Evolutionary conservation across 2,113 vertebrate genomes (phyloP), one percentile per base, ranked within the genome.

Genomic region (Melospiza georgiana): DNA sequence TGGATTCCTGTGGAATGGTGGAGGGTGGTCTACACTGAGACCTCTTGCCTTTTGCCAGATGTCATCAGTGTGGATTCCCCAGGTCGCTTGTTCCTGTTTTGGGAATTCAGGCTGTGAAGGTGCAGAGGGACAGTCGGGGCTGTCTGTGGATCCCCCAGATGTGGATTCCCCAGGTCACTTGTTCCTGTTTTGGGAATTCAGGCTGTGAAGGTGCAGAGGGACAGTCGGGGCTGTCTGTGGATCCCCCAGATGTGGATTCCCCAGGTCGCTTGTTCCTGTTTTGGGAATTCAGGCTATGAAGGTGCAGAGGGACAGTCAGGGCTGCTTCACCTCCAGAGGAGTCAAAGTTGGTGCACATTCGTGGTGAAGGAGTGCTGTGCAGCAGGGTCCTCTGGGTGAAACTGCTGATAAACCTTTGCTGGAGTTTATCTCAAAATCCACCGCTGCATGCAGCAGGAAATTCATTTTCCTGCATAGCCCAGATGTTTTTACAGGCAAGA

Each of bases 1-100:
- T 24, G 25, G 11, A 0, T 31, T 72, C 44, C 14, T 19, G 1
- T 4, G 68, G 22, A 24, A 4, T 3, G 17, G 35, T 2, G 28
- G 20, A 51, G 30, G 24, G 22, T 41, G 33, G 11, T 51, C 68
- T 54, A 0, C 15, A 3, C 5, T 18, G 44, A 52, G 25, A 27
- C 35, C 8, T 72, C 35, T 39, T 58, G 12, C 39, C 8, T 72
- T 39, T 39, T 58, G 11, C 39, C 37, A 54, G 48, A 14, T 28
- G 17, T 58, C 6, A 25, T 18, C 43, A 57, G 0, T 12, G 1
- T 51, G 63, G 63, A 51, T 76, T 54, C 25, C 44, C 10, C 7
- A 41, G 49, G 21, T 83, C 15, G 0, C 68, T 35, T 31, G 7
- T 25, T 35, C 39, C 54, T 59, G 0, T n/a, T 35, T 79, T 35